Conservation (phyloP, 1,140 invertebrate species). For the Bombus impatiens region DNA sequence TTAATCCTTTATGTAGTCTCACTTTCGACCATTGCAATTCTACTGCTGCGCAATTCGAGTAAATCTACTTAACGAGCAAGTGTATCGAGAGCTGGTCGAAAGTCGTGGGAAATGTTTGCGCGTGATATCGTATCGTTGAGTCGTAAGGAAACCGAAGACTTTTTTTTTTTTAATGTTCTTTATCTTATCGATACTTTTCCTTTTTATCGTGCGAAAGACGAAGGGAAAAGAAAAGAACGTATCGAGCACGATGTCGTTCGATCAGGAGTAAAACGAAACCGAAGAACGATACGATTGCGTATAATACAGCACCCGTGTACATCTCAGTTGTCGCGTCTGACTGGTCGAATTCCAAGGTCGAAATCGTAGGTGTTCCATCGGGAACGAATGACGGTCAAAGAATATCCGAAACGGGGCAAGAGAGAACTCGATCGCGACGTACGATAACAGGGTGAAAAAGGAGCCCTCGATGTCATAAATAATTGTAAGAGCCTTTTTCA, state of each 20-base stretch:
- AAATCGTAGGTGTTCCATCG: neutral
- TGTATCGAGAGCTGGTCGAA: neutral
- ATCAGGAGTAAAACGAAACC: neutral
- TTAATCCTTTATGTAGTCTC: neutral
- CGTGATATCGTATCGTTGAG: neutral
- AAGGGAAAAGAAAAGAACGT: neutral
- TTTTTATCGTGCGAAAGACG: no score
- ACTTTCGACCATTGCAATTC: no score
- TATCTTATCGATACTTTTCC: no score
- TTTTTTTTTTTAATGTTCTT: neutral
- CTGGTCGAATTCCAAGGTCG: neutral
- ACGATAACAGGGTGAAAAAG: slow-evolving; percentile 29
- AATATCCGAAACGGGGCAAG: neutral
- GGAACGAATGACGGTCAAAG: neutral
- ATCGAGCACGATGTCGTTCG: neutral
- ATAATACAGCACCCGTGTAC: no score
- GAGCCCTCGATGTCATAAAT: neutral
- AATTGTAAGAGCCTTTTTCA: slow-evolving; percentile 64
- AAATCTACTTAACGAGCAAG: neutral
- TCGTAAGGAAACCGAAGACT: neutral
- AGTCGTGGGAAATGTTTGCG: neutral
- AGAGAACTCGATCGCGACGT: slow-evolving; percentile 11
- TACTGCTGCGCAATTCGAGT: neutral
- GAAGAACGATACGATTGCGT: neutral
- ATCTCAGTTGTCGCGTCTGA: neutral